Base-by-base conservation (phyloP, 2,797 vertebrate genomes). In the Falco naumanni region DNA sequence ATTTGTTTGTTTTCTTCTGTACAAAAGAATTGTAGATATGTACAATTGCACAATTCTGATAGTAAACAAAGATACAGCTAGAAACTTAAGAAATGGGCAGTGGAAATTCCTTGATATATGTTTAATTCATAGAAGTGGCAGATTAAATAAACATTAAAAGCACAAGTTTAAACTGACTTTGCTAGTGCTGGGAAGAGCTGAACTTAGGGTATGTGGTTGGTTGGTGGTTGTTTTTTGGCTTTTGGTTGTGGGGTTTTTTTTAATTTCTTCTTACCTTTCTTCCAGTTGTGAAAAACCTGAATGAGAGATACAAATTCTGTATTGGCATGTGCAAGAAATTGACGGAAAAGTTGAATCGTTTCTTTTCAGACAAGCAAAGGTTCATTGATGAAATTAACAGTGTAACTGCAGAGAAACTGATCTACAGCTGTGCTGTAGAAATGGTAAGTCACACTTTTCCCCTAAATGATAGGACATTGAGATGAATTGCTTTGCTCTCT, bases 371-470 rank as follows among this genome's bases (percentile, higher is more conserved):
- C 95, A 99, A 99, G 97, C 99, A 99, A 96, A 98, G 98, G 50
- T 99, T 99, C 83, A 98, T 99, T 68, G 99, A 99, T 45, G 99
- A 99, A 97, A 99, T 99, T 98, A 99, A 99, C 98, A 99, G 99
- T 19, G 99, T 99, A 50, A 99, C 99, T 3, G 99, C 99, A 5
- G 99, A 99, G 97, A 99, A 99, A 94, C 99, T 99, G 92, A 99
- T 99, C 97, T 99, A 99, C 97, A 99, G 98, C 89, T 99, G 99
- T 31, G 99, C 99, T 8, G 99, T 99, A 86, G 99, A 99, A 96
- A 99, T 99, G 98, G 99, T 99, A 97, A 98, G 69, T 60, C 24
- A 94, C 57, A 80, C 34, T 41, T 79, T 21, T 60, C 29, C 26
- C n/a, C 53, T 45, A 12, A 43, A 11, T 3, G 13, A 1, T 1